Evolutionary conservation across 1,140 invertebrate species (phyloP), one percentile per base, ranked within the genome.

Genomic region (Trinorchestia longiramus): DNA sequence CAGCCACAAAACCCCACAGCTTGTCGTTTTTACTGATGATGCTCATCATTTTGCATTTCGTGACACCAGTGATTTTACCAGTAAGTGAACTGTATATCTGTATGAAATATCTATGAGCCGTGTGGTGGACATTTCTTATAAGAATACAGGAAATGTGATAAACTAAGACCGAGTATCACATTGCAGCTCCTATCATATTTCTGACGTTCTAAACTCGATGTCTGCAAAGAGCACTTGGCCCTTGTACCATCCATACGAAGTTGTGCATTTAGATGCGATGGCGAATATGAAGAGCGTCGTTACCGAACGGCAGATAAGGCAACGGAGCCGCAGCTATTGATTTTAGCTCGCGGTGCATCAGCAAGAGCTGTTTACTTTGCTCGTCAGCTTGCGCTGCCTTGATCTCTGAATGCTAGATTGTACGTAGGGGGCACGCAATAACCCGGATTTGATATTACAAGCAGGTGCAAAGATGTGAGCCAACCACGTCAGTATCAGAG

Each of bases 251-350:
- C 62, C 62, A 77, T 77, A 36, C 62, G 62, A 77, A 77, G 88
- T 15, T 90, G 88, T 41, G 43, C 41, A 42, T 90, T 43, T 42
- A 42, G 88, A 42, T 90, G 88, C 43, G 88, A 41, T 90, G 41
- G 43, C 88, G 88, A 90, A 90, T 90, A 90, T 90, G 88, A 90
- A 90, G 88, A 90, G n/a, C 88, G 41, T 90, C 43, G 88, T 90
- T 42, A 90, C 88, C 4, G 88, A 77, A 41, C 88, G 4, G 88
- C 88, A 90, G 88, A 43, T 90, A 90, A 90, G 43, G 88, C 88
- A 90, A 28, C 88, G n/a, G 87, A 90, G 88, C 41, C 88, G 15
- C 88, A 90, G 88, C 43, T 90, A 90, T 90, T 90, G 88, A 90
- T 90, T 90, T 43, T 42, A 90, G 88, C 88, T 43, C 41, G 4